Percentiles rank a stretch among this genome's conserved stretches.
phyloP scores from a whole-genome alignment of 2,888 invertebrate species.

The Helicoverpa assulta region DNA sequence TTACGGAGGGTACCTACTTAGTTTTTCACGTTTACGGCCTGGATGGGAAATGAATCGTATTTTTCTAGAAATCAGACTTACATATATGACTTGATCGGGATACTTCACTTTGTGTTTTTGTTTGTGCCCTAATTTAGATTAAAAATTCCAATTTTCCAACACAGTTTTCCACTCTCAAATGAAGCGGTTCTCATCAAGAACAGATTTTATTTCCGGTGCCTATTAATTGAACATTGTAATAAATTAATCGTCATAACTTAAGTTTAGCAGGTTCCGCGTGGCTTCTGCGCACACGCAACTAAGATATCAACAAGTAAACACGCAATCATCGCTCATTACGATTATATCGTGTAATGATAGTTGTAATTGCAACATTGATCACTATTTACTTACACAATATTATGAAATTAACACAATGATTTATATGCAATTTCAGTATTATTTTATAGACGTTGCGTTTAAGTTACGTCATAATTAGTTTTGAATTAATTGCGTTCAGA shows the following conservation, averaged over 20 bases:
- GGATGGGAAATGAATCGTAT: too few relatives aligned
- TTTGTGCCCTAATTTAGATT: too few relatives aligned
- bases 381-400: constrained; percentile 54
- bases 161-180: not conserved
- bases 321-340: constrained; percentile 54
- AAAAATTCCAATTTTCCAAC: too few relatives aligned
- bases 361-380: constrained; percentile 52
- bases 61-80: too few relatives aligned
- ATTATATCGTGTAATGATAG: constrained; percentile 42
- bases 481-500: constrained; percentile 13
- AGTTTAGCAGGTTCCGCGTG: constrained; percentile 14
- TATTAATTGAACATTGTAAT: constrained; percentile 6
- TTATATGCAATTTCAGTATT: constrained; percentile 50
- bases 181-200: not conserved
- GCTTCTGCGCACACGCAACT: constrained; percentile 42
- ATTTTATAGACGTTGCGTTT: constrained; percentile 24
- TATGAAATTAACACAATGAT: constrained; percentile 56
- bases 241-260: constrained; percentile 13
- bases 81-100: too few relatives aligned
- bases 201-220: constrained; percentile 4
- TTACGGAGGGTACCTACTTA: too few relatives aligned
- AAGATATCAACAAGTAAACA: constrained; percentile 43
- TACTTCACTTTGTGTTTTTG: too few relatives aligned
- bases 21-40: too few relatives aligned
- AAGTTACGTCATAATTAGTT: constrained; percentile 20